Evolutionary conservation across 2,113 vertebrate genomes (phyloP).

Genomic region (Ornithorhynchus anatinus): DNA sequence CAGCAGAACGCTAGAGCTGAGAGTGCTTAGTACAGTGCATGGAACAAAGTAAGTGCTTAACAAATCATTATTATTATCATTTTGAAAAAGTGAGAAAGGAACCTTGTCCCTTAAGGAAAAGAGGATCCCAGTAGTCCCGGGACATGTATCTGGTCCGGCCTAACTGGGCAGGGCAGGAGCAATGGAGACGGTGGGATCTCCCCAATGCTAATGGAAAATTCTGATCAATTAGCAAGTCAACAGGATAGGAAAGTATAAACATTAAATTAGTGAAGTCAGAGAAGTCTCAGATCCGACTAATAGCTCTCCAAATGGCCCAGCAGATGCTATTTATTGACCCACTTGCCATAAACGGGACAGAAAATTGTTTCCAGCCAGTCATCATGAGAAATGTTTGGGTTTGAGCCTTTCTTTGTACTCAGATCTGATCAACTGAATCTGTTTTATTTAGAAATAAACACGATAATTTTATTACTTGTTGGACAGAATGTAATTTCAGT

Average conservation of each 20-base stretch:
- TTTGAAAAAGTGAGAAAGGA: no score
- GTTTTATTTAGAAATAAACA: conserved; percentile 4
- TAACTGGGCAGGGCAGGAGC: not conserved
- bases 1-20: no score
- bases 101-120: no score
- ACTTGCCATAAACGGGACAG: conserved; percentile 8
- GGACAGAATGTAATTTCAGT: not conserved
- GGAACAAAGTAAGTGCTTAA: no score
- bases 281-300: not conserved
- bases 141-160: not conserved
- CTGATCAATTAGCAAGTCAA: not conserved
- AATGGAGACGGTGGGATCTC: not conserved
- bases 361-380: not conserved
- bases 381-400: conserved; percentile 26
- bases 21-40: no score
- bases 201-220: not conserved
- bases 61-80: no score
- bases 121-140: not conserved
- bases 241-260: not conserved
- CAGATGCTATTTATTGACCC: not conserved
- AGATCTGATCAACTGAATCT: not conserved
- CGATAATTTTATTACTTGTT: not conserved
- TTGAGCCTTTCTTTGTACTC: conserved; percentile 10
- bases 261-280: not conserved
- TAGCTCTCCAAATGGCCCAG: not conserved